Evolutionary conservation across 2,113 vertebrate species (phyloP).

Genomic region (Pycnonotus jocosus): DNA sequence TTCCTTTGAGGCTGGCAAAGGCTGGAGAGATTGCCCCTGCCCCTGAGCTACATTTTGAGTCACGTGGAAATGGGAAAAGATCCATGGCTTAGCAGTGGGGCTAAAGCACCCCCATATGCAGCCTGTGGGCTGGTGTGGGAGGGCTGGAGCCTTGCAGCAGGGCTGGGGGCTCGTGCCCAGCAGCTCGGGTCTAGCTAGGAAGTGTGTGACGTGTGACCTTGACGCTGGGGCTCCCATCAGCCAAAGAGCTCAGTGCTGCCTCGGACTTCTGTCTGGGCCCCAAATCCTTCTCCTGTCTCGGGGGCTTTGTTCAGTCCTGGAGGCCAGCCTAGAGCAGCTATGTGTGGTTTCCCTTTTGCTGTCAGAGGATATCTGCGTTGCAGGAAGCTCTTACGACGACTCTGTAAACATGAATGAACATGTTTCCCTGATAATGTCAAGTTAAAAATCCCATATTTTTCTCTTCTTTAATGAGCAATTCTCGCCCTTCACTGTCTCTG

Average conservation of each 20-base stretch:
- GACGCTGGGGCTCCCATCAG: not conserved
- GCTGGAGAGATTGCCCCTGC: not conserved
- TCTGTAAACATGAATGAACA: not conserved
- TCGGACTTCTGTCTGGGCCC: not conserved
- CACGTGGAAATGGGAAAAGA: not conserved
- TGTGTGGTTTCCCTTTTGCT: not conserved
- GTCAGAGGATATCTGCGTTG: not conserved
- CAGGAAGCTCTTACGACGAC: not conserved
- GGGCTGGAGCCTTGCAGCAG: not conserved
- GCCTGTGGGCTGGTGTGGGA: accelerated
- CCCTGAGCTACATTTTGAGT: not conserved
- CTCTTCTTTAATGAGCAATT: conserved; percentile 6
- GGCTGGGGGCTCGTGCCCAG: not conserved
- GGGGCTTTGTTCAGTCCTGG: not conserved
- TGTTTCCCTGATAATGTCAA: conserved; percentile 11
- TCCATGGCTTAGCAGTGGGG: not conserved
- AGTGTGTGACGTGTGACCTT: not conserved
- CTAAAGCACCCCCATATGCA: not conserved
- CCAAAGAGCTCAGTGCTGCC: not conserved
- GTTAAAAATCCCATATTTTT: not conserved
- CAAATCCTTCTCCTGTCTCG: not conserved
- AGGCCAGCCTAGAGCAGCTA: not conserved
- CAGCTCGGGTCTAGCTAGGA: not conserved
- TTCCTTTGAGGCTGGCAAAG: not conserved
- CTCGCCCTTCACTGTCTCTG: not conserved